Conservation (phyloP, 2,797 vertebrate species). For the Knipowitschia caucasica region DNA sequence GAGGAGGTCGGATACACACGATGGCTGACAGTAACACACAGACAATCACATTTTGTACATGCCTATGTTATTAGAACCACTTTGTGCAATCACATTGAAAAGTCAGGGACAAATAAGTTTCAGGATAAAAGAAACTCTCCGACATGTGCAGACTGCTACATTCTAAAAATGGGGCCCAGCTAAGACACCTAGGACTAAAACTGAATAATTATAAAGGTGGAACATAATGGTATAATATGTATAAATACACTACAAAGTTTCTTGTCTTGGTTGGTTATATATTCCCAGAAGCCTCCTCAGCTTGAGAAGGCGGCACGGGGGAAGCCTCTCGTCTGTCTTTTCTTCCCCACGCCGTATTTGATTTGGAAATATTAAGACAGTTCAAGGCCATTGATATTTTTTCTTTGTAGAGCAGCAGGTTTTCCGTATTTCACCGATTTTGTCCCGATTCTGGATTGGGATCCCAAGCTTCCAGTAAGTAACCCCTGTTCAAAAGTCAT, state of each 20-base stretch:
- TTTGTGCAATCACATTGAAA: conserved; percentile 93
- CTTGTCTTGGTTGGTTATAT: conserved; percentile 76
- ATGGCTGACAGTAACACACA: conserved; percentile 82
- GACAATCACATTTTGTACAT: conserved; percentile 88
- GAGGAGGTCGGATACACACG: conserved; percentile 76
- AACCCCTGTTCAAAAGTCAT: conserved; percentile 71
- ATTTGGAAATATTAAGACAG: conserved; percentile 85
- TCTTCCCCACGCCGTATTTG: conserved; percentile 60
- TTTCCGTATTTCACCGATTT: conserved; percentile 81
- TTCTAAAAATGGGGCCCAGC: conserved; percentile 82
- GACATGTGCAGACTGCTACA: conserved; percentile 86
- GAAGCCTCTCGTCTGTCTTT: conserved; percentile 41
- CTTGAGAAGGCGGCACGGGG: conserved; percentile 58
- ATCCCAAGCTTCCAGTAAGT: conserved; percentile 68
- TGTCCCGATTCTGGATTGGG: conserved; percentile 62
- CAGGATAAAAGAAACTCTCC: conserved; percentile 60
- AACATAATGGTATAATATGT: conserved; percentile 71
- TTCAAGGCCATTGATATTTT: conserved; percentile 83
- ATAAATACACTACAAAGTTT: conserved; percentile 86
- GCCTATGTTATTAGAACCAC: conserved; percentile 88
- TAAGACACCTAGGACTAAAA: conserved; percentile 77
- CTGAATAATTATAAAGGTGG: conserved; percentile 71
- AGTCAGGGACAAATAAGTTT: conserved; percentile 77
- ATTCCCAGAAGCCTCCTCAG: conserved; percentile 78
- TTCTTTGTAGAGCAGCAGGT: conserved; percentile 82